phyloP scores from a whole-genome alignment of 2,888 invertebrate genomes.

The Caenorhabditis drosophilae region DNA sequence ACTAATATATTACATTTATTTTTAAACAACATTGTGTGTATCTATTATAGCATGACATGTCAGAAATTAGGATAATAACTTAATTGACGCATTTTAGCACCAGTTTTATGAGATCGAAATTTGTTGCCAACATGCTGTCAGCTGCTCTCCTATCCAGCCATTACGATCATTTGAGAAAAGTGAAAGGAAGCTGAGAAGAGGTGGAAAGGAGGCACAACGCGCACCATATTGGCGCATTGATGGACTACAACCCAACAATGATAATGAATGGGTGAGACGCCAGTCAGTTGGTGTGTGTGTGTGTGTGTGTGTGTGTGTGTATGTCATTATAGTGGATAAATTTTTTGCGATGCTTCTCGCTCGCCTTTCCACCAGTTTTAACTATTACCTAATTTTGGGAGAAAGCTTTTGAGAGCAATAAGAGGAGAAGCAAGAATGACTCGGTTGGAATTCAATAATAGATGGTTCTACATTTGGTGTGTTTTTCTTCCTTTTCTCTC shows the following conservation, averaged over 20 bases:
- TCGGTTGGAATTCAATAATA: too few species aligned
- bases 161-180: background rate
- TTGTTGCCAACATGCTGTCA: slow-evolving; percentile 41
- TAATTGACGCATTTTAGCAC: slow-evolving; percentile 43
- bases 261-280: slow-evolving; percentile 5
- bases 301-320: too few species aligned
- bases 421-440: too few species aligned
- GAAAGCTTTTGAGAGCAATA: too few species aligned
- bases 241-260: slow-evolving; percentile 1
- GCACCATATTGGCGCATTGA: slow-evolving; percentile 39
- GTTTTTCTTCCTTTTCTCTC: too few species aligned
- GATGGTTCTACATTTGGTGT: too few species aligned
- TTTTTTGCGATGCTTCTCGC: too few species aligned
- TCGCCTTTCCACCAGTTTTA: too few species aligned
- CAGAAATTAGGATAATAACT: slow-evolving; percentile 13
- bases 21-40: background rate
- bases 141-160: slow-evolving; percentile 27
- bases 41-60: background rate
- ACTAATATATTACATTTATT: slow-evolving; percentile 3
- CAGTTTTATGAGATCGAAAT: slow-evolving; percentile 30
- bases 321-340: too few species aligned
- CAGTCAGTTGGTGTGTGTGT: slow-evolving; percentile 22
- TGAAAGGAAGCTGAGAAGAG: too few species aligned
- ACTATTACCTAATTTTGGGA: too few species aligned
- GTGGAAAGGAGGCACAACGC: slow-evolving; percentile 9